A percentile compares a stretch with the other conserved stretches of the same genome.
These are phyloP conservation scores for Cnemophilus loriae DNA, from an alignment of 2,113 vertebrate species.

Conservation along the genomic window DNA sequence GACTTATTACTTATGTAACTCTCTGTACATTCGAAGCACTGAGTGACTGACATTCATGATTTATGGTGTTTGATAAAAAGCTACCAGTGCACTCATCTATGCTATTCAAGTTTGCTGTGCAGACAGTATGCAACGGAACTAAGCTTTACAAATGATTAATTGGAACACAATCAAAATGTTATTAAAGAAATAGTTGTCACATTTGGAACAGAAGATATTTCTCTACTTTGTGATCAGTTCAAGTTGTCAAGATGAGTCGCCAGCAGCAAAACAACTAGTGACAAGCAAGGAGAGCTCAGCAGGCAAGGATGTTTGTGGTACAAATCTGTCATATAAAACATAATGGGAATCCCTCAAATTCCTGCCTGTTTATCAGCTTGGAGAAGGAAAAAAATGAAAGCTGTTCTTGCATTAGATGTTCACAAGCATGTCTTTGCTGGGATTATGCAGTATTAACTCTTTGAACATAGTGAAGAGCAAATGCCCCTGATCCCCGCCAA, in stretches of 20 bases:
- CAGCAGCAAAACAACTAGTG: background rate
- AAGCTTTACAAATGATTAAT: background rate
- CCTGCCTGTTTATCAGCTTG: background rate
- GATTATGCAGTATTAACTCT: background rate
- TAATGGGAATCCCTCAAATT: background rate
- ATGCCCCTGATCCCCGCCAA: background rate
- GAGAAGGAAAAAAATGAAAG: background rate
- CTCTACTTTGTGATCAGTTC: background rate
- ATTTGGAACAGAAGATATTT: background rate
- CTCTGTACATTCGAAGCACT: background rate
- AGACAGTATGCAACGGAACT: background rate
- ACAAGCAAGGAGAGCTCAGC: background rate
- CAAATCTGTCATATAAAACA: background rate
- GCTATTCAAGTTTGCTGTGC: background rate
- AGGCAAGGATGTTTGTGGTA: background rate
- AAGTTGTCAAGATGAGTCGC: background rate
- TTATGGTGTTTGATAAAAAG: background rate
- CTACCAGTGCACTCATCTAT: background rate
- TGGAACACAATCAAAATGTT: background rate
- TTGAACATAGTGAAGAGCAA: background rate
- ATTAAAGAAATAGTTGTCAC: background rate
- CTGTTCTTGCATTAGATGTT: background rate
- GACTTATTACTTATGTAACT: background rate
- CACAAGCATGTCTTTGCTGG: background rate
- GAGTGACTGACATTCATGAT: background rate